Evolutionary conservation across 2,888 invertebrate genomes (phyloP).

Genomic region (Diplolepis rosae): DNA sequence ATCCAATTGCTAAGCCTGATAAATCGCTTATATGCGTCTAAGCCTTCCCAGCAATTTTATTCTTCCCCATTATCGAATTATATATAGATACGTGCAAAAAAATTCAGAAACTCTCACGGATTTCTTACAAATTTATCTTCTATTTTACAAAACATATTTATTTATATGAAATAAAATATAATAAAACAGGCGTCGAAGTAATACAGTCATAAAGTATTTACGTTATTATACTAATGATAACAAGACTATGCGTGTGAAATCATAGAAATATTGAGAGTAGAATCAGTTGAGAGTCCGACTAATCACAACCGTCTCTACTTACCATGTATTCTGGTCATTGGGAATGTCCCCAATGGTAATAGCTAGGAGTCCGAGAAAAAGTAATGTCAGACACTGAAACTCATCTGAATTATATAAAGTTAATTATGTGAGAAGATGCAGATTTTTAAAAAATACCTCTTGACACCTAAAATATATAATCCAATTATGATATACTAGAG

Average conservation of each 20-base stretch:
- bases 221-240: too few species aligned
- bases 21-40: constrained; percentile 15
- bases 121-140: background rate
- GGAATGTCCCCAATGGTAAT: background rate
- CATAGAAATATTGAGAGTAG: constrained; percentile 38
- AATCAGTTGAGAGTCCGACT: constrained; percentile 13
- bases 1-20: constrained; percentile 19
- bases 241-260: too few species aligned
- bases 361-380: background rate
- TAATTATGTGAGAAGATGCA: background rate
- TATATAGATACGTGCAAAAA: background rate
- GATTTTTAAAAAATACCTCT: background rate
- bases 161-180: too few species aligned
- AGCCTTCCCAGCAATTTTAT: background rate
- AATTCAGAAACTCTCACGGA: background rate
- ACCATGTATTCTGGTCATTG: background rate
- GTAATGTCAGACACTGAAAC: background rate
- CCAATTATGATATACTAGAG: background rate
- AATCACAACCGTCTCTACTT: background rate
- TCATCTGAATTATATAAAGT: background rate
- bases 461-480: constrained; percentile 17
- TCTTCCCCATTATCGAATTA: constrained; percentile 33
- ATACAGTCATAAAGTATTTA: too few species aligned
- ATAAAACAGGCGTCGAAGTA: too few species aligned
- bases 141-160: constrained; percentile 52